Conservation (phyloP, 2,113 vertebrate genomes). For the Labeo rohita region DNA sequence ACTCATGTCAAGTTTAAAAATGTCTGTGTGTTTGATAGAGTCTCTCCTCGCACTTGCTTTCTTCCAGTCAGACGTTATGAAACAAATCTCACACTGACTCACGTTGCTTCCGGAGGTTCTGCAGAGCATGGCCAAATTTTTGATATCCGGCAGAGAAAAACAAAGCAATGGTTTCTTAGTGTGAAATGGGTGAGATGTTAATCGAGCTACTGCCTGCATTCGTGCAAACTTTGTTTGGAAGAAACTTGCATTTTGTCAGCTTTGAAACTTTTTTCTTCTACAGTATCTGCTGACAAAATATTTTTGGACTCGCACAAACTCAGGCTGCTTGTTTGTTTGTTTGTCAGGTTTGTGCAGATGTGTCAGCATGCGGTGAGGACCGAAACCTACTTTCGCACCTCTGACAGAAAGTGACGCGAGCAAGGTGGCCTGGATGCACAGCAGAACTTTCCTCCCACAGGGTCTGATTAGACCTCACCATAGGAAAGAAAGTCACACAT, state of each 20-base stretch:
- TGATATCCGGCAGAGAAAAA: neutral
- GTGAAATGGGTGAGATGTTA: neutral
- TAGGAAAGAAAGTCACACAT: neutral
- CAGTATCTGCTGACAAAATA: neutral
- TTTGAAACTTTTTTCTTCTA: neutral
- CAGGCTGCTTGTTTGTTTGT: conserved; percentile 21
- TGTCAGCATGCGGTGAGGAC: neutral
- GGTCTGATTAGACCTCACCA: neutral
- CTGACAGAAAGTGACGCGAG: conserved; percentile 50
- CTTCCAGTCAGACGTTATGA: neutral
- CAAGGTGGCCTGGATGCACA: neutral
- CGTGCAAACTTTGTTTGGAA: neutral
- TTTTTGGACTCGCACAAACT: neutral
- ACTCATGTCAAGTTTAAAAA: neutral
- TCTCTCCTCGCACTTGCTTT: neutral
- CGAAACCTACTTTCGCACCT: conserved; percentile 19
- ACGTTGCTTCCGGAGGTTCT: neutral
- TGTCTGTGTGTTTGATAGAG: neutral
- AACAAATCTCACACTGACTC: neutral
- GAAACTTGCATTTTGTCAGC: neutral
- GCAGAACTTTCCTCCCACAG: conserved; percentile 7
- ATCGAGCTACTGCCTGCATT: neutral
- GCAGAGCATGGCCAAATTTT: neutral
- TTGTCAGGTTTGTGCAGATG: neutral
- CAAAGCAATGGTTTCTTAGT: neutral